Base-by-base conservation (phyloP, 2,797 vertebrate species). In the Halcyon leucocephala region DNA sequence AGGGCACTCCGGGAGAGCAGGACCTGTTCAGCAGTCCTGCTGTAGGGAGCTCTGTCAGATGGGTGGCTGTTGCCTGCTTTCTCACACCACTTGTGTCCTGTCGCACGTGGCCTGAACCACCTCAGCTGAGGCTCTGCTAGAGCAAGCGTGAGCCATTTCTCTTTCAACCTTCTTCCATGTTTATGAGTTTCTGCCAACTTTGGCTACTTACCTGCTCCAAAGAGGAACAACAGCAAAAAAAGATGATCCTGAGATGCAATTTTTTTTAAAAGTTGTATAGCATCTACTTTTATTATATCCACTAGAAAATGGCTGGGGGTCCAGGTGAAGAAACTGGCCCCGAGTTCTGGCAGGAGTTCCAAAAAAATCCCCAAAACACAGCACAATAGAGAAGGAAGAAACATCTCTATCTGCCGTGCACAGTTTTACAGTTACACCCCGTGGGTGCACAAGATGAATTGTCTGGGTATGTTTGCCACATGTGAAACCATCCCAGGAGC, bases 381-480 rank as follows among this genome's bases (percentile, higher is more conserved):
- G 81, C 48, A 89, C 29, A 95, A 84, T 37, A 86, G 69, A 73
- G 46, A 58, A 82, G 71, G n/a, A 89, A 90, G 65, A 96, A 54
- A 92, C 77, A 93, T 90, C 87, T 97, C 90, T 87, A 95, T 96
- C 78, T 83, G 72, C 73, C 86, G 82, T 70, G 83, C 72, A 64
- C 35, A 67, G 61, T 67, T 96, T 93, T 91, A 88, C 58, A 91
- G 82, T 72, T 90, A 90, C 66, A 83, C 79, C 78, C 94, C 46
- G 55, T 89, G 89, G 81, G 86, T 73, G 64, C 90, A 72, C 66
- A 91, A 93, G 91, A 96, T 95, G 80, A 86, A 96, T 95, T 94
- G 71, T 41, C 89, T 95, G 90, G 72, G 89, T 94, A 76, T 92
- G 93, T 76, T 89, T 92, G 89, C 96, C 95, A 96, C 92, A 94